phyloP scores from a whole-genome alignment of 2,113 vertebrate species.

The Anser brachyrhynchus region DNA sequence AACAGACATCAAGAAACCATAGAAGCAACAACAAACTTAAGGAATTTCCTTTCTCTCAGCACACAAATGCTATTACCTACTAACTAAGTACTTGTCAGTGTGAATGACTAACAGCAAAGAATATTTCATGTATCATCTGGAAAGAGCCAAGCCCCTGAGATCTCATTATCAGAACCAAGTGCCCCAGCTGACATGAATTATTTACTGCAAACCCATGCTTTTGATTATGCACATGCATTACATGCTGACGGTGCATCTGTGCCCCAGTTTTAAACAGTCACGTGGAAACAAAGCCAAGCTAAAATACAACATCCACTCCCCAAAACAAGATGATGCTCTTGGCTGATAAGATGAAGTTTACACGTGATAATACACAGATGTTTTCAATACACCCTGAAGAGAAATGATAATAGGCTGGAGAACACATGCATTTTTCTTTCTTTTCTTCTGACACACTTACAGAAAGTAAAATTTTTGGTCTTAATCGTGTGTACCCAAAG shows the following conservation, averaged over 20 bases:
- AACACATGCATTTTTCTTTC: background rate
- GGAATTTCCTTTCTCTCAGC: background rate
- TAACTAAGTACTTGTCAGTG: constrained; percentile 43
- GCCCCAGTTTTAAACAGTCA: constrained; percentile 44
- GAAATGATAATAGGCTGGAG: background rate
- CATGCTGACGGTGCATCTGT: constrained; percentile 57
- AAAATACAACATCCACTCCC: background rate
- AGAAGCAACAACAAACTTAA: background rate
- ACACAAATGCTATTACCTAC: background rate
- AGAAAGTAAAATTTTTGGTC: background rate
- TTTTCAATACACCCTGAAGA: background rate
- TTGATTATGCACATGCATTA: constrained; percentile 47
- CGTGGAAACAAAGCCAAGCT: background rate
- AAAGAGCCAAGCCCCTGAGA: constrained; percentile 74
- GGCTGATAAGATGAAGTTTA: background rate
- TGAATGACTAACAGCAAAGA: constrained; percentile 62
- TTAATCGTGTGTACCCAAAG: background rate
- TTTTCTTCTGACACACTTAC: background rate
- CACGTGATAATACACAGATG: background rate
- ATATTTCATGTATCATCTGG: constrained; percentile 31
- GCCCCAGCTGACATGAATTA: constrained; percentile 73
- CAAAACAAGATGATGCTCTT: background rate
- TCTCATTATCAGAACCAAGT: constrained; percentile 76
- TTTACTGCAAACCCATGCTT: constrained; percentile 64
- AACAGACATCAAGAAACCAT: background rate